Evolutionary conservation across 2,888 invertebrate species (phyloP).

Genomic region (Plebejus anna): DNA sequence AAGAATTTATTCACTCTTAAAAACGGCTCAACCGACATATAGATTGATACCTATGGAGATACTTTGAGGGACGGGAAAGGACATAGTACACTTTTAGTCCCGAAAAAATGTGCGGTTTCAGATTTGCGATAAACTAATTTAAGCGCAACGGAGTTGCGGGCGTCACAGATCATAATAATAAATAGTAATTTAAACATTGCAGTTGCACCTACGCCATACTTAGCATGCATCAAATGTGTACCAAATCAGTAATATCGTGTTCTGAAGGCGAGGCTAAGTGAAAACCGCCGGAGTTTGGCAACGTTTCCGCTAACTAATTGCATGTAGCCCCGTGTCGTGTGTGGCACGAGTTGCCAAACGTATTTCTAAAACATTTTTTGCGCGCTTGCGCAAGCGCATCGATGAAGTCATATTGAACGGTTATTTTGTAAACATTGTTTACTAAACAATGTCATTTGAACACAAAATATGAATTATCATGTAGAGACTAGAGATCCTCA

Average conservation of each 20-base stretch:
- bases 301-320: conserved; percentile 37
- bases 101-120: too few relatives aligned
- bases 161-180: too few relatives aligned
- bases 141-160: too few relatives aligned
- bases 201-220: background rate
- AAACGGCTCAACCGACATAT: too few relatives aligned
- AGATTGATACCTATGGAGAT: too few relatives aligned
- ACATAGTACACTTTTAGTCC: too few relatives aligned
- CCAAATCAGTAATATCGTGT: conserved; percentile 16
- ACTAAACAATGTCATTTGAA: background rate
- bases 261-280: conserved; percentile 34
- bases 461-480: background rate
- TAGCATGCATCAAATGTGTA: background rate
- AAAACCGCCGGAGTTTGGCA: conserved; percentile 38
- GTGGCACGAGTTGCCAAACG: conserved; percentile 36
- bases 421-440: conserved; percentile 29
- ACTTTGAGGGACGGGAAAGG: too few relatives aligned
- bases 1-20: too few relatives aligned
- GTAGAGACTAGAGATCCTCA: background rate
- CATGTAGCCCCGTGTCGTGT: conserved; percentile 33
- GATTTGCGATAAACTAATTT: too few relatives aligned
- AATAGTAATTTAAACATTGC: too few relatives aligned
- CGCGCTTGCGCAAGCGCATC: conserved; percentile 48
- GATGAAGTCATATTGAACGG: conserved; percentile 49
- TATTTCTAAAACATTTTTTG: conserved; percentile 46